Conservation (phyloP, 2,888 invertebrate genomes). For the Epinotia ramella region DNA sequence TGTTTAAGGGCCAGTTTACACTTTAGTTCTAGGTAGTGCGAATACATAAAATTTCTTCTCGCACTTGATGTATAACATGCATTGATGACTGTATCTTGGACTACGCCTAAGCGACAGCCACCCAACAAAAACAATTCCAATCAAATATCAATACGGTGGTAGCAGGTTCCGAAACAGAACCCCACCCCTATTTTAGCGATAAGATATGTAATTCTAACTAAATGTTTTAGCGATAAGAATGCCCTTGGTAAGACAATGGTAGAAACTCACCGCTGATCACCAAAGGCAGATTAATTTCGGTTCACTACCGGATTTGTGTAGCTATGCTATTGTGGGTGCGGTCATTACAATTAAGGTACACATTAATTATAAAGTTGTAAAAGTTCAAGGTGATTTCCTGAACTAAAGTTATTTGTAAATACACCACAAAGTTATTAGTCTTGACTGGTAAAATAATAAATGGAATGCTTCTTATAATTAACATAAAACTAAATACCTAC, state of each 20-base stretch:
- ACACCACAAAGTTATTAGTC: too few species aligned
- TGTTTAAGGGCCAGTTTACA: too few species aligned
- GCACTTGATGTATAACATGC: too few species aligned
- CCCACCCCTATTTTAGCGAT: background rate
- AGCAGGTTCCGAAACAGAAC: background rate
- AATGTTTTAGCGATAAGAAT: constrained; percentile 31
- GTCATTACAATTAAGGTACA: constrained; percentile 14
- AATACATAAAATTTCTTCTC: too few species aligned
- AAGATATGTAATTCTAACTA: background rate
- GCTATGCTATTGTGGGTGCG: constrained; percentile 7
- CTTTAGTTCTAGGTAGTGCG: too few species aligned
- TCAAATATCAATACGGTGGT: too few species aligned
- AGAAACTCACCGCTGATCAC: constrained; percentile 12
- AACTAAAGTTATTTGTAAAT: background rate
- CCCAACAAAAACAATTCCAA: too few species aligned
- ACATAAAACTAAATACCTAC: too few species aligned
- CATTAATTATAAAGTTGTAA: constrained; percentile 9
- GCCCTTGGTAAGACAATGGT: constrained; percentile 35
- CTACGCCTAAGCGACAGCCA: too few species aligned
- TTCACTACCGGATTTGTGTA: constrained; percentile 31
- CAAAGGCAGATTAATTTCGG: constrained; percentile 27
- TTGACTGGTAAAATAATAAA: too few species aligned
- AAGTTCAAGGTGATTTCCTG: constrained; percentile 34
- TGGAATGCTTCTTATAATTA: too few species aligned
- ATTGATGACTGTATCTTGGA: too few species aligned